Base-by-base conservation (phyloP, 2,888 invertebrate species). In the Drosophila neutralis region DNA sequence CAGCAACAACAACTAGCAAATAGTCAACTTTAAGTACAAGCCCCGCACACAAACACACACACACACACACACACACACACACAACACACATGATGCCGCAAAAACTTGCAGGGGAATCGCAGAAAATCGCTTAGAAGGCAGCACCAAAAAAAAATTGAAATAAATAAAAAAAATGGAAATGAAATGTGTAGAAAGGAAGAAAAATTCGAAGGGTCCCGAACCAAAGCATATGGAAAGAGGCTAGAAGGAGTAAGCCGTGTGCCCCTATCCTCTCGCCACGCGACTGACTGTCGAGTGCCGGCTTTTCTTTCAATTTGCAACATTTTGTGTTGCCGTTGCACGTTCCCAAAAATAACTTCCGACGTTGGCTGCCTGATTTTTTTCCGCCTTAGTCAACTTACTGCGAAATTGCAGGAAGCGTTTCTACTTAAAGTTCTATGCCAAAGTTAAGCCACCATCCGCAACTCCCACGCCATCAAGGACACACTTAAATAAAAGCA, bases 11-110 rank as follows among this genome's bases (percentile, higher is more conserved):
- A 77, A 79, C 89, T 70, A 82, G 87, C 85, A 86, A 89, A 89
- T 89, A 86, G 89, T 89, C 89, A 86, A 86, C 82, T 86, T 86
- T 87, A 89, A 86, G 85, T 84, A 89, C 85, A 84, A 73, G 24
- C 69, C 56, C 64, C 49, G 59, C 68, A 62, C 57, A 52, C 62
- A 59, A 40, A 8, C 21, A 21, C 21, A 21, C 21, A 1, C 21
- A 45, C 51, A 51, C 40, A 70, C 63, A 73, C 65, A 54, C 42
- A n/a, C 4, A 8, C 5, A 40, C 68, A 62, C 57, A 42, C 21
- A 21, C 42, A 40, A 11, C 57, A 49, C 62, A 66, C 45, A 42
- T 53, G 56, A 52, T 67, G 29, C 42, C 45, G 42, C 60, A 63
- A 83, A 69, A 86, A 81, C 69, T 83, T 72, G 62, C 85, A 71